A percentile compares a stretch with the other conserved stretches of the same genome.
Conservation (phyloP, 2,113 vertebrate species). For the Hippocampus comes region DNA sequence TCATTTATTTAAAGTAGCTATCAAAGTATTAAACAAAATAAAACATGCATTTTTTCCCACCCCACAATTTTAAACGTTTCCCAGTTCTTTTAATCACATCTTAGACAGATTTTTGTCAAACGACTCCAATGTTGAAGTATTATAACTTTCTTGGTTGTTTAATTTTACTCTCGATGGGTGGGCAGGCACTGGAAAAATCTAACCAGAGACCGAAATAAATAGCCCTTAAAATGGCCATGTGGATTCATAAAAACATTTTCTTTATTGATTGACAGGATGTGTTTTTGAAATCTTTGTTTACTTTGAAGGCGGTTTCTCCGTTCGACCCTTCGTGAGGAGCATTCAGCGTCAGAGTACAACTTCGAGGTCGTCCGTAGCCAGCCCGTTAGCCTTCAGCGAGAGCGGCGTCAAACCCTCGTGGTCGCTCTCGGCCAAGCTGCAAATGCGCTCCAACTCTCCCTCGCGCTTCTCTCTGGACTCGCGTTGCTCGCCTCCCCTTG, state of each 20-base stretch:
- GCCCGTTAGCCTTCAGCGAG: slow-evolving; percentile 86
- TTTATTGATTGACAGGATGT: neutral
- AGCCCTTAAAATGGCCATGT: neutral
- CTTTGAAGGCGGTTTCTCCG: slow-evolving; percentile 87
- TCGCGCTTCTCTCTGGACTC: slow-evolving; percentile 94
- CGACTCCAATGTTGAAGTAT: too few relatives aligned
- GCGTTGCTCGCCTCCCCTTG: slow-evolving; percentile 85
- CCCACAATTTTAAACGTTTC: too few relatives aligned
- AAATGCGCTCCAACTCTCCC: slow-evolving; percentile 89
- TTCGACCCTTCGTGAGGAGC: slow-evolving; percentile 92
- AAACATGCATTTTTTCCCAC: too few relatives aligned
- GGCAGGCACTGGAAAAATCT: too few relatives aligned
- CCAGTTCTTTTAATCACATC: too few relatives aligned
- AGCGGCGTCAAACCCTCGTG: slow-evolving; percentile 85
- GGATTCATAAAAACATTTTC: too few relatives aligned
- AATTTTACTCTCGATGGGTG: too few relatives aligned
- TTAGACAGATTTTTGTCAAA: too few relatives aligned
- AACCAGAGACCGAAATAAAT: too few relatives aligned
- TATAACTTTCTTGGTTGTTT: too few relatives aligned
- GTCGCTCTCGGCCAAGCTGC: slow-evolving; percentile 90
- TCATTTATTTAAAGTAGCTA: neutral
- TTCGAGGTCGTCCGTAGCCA: slow-evolving; percentile 88
- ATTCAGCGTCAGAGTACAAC: slow-evolving; percentile 94
- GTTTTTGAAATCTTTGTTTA: neutral
- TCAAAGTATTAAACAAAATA: too few relatives aligned